phyloP scores from a whole-genome alignment of 2,113 vertebrate species.

The Campylomormyrus numenius region DNA sequence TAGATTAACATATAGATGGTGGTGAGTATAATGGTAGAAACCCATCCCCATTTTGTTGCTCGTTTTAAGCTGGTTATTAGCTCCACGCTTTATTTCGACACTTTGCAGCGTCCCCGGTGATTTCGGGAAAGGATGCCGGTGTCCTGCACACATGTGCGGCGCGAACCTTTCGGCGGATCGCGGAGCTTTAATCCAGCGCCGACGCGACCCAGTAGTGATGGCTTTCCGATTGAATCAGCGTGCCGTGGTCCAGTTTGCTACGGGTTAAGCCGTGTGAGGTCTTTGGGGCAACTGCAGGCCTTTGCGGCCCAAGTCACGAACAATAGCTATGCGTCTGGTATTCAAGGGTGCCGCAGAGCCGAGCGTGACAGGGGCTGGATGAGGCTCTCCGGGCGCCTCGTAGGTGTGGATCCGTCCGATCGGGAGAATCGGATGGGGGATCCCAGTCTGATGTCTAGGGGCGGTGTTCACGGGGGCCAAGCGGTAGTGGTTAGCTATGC shows the following conservation, averaged over 20 bases:
- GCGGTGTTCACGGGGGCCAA: neutral
- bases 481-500: neutral
- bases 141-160: neutral
- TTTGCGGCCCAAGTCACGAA: slow-evolving; percentile 11
- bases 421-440: neutral
- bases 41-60: neutral
- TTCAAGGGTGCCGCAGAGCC: neutral
- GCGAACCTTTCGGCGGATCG: neutral
- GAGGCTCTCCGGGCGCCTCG: neutral
- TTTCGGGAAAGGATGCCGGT: neutral
- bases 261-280: neutral
- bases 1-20: neutral
- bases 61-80: neutral
- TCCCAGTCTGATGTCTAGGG: neutral
- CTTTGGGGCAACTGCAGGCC: slow-evolving; percentile 9
- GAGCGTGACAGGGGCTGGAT: neutral
- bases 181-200: neutral
- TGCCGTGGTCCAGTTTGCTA: neutral
- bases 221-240: neutral
- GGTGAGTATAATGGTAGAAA: neutral
- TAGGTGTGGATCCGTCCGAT: neutral
- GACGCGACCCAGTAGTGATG: neutral
- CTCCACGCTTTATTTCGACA: neutral
- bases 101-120: neutral
- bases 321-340: slow-evolving; percentile 8